Conservation (phyloP, 2,113 vertebrate species). For the Casuarius casuarius region DNA sequence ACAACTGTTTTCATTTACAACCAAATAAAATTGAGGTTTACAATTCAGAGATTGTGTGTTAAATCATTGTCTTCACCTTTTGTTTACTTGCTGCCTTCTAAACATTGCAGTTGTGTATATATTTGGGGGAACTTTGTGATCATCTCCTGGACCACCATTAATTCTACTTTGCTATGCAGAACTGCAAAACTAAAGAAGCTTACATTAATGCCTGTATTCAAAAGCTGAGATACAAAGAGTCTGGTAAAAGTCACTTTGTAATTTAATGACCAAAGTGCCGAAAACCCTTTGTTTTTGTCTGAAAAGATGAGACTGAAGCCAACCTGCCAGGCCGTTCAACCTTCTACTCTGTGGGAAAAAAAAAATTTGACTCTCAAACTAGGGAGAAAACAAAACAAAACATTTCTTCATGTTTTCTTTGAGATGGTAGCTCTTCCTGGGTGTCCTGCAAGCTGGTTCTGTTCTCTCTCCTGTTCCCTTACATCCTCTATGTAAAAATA, state of each 20-base stretch:
- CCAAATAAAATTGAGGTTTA: not conserved
- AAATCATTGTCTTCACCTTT: not conserved
- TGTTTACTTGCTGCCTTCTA: not conserved
- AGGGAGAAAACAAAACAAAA: not conserved
- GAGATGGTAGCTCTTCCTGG: not conserved
- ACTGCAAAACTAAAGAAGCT: not conserved
- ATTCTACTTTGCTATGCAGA: not conserved
- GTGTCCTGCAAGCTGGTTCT: slow-evolving; percentile 48
- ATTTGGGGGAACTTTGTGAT: not conserved
- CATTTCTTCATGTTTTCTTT: not conserved
- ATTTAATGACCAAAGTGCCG: not conserved
- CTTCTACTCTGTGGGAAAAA: not conserved
- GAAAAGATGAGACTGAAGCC: not conserved
- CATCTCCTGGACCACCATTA: not conserved
- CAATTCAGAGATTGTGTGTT: not conserved
- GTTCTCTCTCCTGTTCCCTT: not conserved
- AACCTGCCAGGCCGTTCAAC: not conserved
- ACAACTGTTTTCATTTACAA: not conserved
- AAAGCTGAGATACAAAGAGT: not conserved
- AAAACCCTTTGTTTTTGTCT: not conserved
- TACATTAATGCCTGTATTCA: not conserved
- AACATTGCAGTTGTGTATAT: not conserved
- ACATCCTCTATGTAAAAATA: slow-evolving; percentile 46
- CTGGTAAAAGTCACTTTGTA: not conserved
- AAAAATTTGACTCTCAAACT: not conserved